phyloP scores from a whole-genome alignment of 2,113 vertebrate species.

The Nerophis lumbriciformis region DNA sequence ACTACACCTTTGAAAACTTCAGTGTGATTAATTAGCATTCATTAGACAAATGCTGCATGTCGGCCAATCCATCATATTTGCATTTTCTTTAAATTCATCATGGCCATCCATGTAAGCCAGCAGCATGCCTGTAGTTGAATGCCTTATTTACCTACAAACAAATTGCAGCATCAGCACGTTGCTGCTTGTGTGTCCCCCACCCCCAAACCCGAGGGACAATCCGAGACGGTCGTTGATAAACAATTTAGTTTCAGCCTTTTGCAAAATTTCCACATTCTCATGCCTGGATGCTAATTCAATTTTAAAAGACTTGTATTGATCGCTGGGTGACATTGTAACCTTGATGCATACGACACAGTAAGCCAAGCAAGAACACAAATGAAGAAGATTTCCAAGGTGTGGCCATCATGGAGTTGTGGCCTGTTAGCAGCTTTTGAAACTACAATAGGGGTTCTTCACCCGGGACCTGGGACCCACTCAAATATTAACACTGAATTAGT shows the following conservation, averaged over 20 bases:
- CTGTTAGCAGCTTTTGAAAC: neutral
- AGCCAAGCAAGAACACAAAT: neutral
- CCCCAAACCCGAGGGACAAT: slow-evolving; percentile 35
- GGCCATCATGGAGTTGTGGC: neutral
- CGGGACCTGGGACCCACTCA: too few relatives aligned
- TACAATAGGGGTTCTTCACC: too few relatives aligned
- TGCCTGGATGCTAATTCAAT: slow-evolving; percentile 33
- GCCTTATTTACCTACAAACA: slow-evolving; percentile 19
- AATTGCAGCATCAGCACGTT: slow-evolving; percentile 56
- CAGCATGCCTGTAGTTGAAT: slow-evolving; percentile 31
- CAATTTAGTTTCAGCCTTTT: slow-evolving; percentile 47
- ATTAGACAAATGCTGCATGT: slow-evolving; percentile 66
- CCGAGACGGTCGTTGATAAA: slow-evolving; percentile 44
- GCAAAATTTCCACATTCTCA: slow-evolving; percentile 27
- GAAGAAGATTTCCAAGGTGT: neutral
- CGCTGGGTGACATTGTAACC: slow-evolving; percentile 32
- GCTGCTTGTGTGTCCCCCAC: slow-evolving; percentile 34
- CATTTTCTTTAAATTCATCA: slow-evolving; percentile 66
- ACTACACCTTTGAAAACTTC: slow-evolving; percentile 63
- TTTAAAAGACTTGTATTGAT: slow-evolving; percentile 45
- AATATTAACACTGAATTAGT: too few relatives aligned
- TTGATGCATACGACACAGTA: slow-evolving; percentile 26
- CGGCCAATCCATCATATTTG: slow-evolving; percentile 70
- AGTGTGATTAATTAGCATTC: slow-evolving; percentile 72
- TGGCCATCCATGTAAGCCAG: slow-evolving; percentile 55